Evolutionary conservation across 2,113 vertebrate species (phyloP).

Genomic region (Syrmaticus mikado): DNA sequence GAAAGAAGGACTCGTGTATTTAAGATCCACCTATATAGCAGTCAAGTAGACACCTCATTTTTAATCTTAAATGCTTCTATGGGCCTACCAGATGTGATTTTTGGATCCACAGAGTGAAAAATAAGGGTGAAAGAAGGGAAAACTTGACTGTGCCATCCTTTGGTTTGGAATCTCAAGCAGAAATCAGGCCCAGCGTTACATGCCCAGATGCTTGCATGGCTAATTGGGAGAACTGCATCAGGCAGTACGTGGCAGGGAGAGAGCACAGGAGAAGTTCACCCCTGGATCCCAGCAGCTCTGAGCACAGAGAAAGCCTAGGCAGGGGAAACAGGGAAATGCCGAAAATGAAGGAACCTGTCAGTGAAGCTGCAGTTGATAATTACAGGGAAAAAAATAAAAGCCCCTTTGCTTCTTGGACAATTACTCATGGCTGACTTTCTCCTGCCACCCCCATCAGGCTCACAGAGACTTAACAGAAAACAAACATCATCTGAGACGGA

Average conservation of each 20-base stretch:
- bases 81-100: conserved; percentile 44
- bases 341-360: background rate
- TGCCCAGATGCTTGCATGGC: background rate
- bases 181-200: background rate
- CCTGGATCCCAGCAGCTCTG: background rate
- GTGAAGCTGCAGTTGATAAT: background rate
- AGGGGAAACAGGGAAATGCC: background rate
- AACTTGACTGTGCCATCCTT: background rate
- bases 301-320: background rate
- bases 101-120: background rate
- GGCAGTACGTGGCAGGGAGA: background rate
- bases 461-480: background rate
- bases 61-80: conserved; percentile 25
- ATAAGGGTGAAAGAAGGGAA: background rate
- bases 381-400: background rate
- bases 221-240: background rate
- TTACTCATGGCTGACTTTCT: conserved; percentile 3
- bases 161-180: background rate
- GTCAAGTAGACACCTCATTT: conserved; percentile 24
- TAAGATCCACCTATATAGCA: background rate
- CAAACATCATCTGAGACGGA: background rate
- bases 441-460: background rate
- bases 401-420: background rate
- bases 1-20: conserved; percentile 25
- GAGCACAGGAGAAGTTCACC: background rate